Evolutionary conservation across 2,113 vertebrate genomes (phyloP).

Genomic region (Calyptommatus sinebrachiatus): DNA sequence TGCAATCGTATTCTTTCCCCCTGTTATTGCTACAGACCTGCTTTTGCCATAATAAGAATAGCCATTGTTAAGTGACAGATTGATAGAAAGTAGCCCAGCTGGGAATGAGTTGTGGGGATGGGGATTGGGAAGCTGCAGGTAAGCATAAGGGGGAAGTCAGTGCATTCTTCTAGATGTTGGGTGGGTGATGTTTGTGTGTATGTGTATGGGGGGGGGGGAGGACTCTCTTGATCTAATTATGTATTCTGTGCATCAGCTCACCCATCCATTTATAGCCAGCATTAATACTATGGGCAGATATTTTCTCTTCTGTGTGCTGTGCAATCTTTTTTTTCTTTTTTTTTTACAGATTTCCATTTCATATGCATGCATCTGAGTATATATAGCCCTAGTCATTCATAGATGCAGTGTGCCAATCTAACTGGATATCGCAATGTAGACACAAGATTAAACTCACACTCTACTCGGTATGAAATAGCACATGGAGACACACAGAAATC

Average conservation of each 20-base stretch:
- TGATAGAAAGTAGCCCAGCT: constrained; percentile 5
- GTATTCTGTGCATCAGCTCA: neutral
- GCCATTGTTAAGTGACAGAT: neutral
- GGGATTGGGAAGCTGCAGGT: neutral
- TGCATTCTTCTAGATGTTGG: neutral
- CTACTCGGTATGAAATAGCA: neutral
- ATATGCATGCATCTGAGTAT: constrained; percentile 36
- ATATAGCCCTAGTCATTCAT: constrained; percentile 40
- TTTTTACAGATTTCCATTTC: constrained; percentile 35
- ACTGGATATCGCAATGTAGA: neutral
- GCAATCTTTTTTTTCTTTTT: constrained; percentile 32
- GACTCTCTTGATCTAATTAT: neutral
- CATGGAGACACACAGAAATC: neutral
- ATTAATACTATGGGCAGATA: neutral
- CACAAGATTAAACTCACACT: neutral
- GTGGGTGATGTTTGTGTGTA: neutral
- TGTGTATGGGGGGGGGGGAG: fast-evolving
- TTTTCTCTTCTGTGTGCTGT: neutral
- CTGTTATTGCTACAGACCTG: neutral
- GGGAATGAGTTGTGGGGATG: constrained; percentile 13
- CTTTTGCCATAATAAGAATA: neutral
- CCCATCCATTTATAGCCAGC: neutral
- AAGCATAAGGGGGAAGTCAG: neutral
- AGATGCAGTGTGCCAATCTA: neutral
- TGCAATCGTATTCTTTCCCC: constrained; percentile 5